Evolutionary conservation across 2,888 invertebrate genomes (phyloP).

Genomic region (Pristionchus arcanus): DNA sequence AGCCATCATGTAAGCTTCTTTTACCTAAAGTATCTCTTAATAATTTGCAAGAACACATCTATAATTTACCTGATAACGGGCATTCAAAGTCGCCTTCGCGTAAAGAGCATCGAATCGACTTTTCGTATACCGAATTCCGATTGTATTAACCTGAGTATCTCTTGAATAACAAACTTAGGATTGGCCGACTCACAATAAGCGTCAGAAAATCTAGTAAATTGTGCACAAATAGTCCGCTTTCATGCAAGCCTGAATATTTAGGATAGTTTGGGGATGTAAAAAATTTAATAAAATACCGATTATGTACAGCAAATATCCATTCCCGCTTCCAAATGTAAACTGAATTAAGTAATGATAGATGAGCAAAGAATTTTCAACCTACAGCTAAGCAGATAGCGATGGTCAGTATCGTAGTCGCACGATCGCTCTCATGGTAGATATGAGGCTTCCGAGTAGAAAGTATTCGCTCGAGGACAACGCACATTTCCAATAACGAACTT

Average conservation of each 20-base stretch:
- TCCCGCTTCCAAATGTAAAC: background rate
- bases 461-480: background rate
- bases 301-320: background rate
- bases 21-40: background rate
- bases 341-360: too few relatives aligned
- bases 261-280: background rate
- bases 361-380: background rate
- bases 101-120: slow-evolving; percentile 18
- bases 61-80: background rate
- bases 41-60: background rate
- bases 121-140: background rate
- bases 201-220: background rate
- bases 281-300: background rate
- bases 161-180: background rate
- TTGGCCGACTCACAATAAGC: background rate
- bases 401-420: background rate
- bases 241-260: background rate
- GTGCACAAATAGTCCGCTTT: background rate
- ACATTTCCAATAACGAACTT: background rate
- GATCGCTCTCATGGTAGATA: background rate
- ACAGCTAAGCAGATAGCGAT: background rate
- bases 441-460: slow-evolving; percentile 4
- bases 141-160: background rate
- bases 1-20: background rate
- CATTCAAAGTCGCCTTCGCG: background rate